Evolutionary conservation across 2,113 vertebrate genomes (phyloP), one percentile per base, ranked within the genome.

Genomic region (Capreolus pygargus): DNA sequence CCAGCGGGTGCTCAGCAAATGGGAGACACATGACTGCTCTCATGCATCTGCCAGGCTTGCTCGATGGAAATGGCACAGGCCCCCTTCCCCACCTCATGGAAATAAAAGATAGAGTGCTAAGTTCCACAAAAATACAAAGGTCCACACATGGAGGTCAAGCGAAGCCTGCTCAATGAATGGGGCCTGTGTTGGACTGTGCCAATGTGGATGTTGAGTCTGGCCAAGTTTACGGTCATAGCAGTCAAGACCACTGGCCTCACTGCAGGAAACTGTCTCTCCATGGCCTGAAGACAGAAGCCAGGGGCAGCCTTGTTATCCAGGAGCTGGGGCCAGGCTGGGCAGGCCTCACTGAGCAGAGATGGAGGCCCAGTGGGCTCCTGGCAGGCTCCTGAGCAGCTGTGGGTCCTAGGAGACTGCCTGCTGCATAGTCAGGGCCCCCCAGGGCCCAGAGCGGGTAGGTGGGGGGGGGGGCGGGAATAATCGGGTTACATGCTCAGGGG

Each of bases 401-500:
- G 5, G 2, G 27, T 57, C 78, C 25, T 21, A 27, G 45, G 30
- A 96, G 78, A 50, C 74, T 54, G 76, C 55, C 45, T 21, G 39
- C 28, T 14, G 25, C 19, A 43, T 15, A 50, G 67, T 86, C 79
- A 43, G 16, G 39, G 67, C 95, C 82, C 92, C 92, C 89, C 54
- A 33, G 47, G 74, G 85, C 43, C 92, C 9, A 2, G 30, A 45
- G n/a, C 2, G 17, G 64, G 33, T n/a, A 16, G 16, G 61, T 8
- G 25, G n/a, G 1, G 47, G 45, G 9, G 45, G 70, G 64, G 57
- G 50, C 7, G 16, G 86, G 36, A 76, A 47, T 94, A 89, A 98
- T 92, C 58, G 0, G 45, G 96, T 96, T 89, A 88, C 70, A 57
- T 33, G 90, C 94, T 84, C 97, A 43, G 17, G 85, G 94, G 95